A percentile compares a stretch with the other conserved stretches of the same genome.
Evolutionary conservation across 1,140 invertebrate species (phyloP).

Genomic region (Listronotus oregonensis): DNA sequence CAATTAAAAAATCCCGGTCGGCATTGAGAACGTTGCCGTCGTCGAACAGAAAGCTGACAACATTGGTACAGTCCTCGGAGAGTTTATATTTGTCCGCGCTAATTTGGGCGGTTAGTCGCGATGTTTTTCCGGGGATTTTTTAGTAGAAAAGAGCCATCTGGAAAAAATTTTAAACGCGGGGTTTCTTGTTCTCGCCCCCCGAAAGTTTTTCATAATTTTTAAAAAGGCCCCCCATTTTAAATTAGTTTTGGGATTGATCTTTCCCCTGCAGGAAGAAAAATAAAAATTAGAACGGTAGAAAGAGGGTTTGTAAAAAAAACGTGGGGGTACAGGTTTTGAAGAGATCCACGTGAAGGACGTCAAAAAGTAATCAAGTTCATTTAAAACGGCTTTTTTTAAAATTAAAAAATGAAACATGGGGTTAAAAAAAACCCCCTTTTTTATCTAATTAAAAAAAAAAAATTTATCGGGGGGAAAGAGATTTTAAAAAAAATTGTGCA

Average conservation of each 20-base stretch:
- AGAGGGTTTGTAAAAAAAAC: too few species aligned
- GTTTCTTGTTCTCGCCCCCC: slow-evolving; percentile 34
- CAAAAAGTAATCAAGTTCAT: too few species aligned
- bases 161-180: slow-evolving; percentile 46
- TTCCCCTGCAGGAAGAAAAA: slow-evolving; percentile 46
- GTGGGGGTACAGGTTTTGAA: too few species aligned
- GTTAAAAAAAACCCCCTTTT: too few species aligned
- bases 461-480: too few species aligned
- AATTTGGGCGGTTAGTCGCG: slow-evolving; percentile 11
- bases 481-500: too few species aligned
- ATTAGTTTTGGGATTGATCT: slow-evolving; percentile 46
- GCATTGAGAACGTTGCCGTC: slow-evolving; percentile 65
- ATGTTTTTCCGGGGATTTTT: slow-evolving; percentile 33
- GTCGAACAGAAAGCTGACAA: slow-evolving; percentile 67
- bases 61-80: slow-evolving; percentile 51
- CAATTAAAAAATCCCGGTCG: slow-evolving; percentile 64
- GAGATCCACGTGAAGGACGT: too few species aligned
- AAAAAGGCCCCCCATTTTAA: slow-evolving; percentile 48
- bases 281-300: too few species aligned
- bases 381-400: too few species aligned
- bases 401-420: too few species aligned
- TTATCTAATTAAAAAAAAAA: too few species aligned
- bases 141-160: slow-evolving; percentile 58
- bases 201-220: slow-evolving; percentile 46
- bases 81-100: slow-evolving; percentile 38